Evolutionary conservation across 1,140 invertebrate species (phyloP).

Genomic region (Meloidogyne exigua): DNA sequence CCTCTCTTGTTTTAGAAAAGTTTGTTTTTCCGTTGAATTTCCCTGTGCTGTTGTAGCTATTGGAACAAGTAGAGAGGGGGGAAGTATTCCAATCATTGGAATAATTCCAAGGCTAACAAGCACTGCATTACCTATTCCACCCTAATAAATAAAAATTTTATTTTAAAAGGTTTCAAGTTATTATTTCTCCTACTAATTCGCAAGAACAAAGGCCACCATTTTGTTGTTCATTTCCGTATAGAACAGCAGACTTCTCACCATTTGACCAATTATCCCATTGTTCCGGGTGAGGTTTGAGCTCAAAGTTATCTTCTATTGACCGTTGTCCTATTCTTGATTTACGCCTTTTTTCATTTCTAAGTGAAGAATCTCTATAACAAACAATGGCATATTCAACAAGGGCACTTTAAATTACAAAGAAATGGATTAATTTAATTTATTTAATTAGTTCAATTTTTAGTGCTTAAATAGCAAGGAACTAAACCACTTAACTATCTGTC

Average conservation of each 20-base stretch:
- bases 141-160: neutral
- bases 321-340: constrained; percentile 7
- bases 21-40: neutral
- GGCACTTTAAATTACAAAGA: constrained; percentile 29
- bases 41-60: neutral
- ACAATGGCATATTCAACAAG: constrained; percentile 52
- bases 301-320: neutral
- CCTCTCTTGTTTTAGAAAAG: neutral
- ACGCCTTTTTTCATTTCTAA: constrained; percentile 26
- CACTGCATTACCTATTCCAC: constrained; percentile 22
- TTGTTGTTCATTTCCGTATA: neutral
- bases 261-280: constrained; percentile 2
- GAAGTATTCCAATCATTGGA: neutral
- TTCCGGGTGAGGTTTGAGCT: neutral
- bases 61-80: neutral
- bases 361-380: constrained; percentile 41
- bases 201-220: constrained; percentile 35
- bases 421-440: neutral
- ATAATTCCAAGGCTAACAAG: constrained; percentile 12
- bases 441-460: too few species aligned
- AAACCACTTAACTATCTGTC: too few species aligned
- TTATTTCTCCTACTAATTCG: constrained; percentile 23
- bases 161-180: too few species aligned
- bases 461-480: too few species aligned
- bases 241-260: neutral